Evolutionary conservation across 2,797 vertebrate genomes (phyloP), one percentile per base, ranked within the genome.

Genomic region (Melopsittacus undulatus): DNA sequence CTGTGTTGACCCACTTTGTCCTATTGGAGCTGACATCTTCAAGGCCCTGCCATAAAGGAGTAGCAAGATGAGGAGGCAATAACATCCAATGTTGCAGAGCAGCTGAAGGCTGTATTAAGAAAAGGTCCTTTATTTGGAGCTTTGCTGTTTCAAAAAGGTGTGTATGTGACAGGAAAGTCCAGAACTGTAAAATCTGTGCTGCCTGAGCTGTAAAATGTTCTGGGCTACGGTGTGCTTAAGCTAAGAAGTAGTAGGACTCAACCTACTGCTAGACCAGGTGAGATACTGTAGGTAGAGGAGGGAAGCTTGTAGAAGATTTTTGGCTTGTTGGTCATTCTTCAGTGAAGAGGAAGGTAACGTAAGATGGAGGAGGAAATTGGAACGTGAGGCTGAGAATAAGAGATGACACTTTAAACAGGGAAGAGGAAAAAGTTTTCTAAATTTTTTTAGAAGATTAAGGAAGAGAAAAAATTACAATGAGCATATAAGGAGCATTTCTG

Each of bases 401-500:
- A 54, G 61, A 36, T 75, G 79, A 49, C 32, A 87, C 59, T 92
- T 89, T 92, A 89, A 95, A 94, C 9, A 87, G 72, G 8, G 59
- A 80, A 94, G 79, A 89, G 87, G 87, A 84, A 61, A 68, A 90
- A 46, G 27, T 68, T 59, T 59, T 36, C 57, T 59, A 11, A 59
- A 59, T 26, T 26, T 26, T 59, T 36, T 34, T 59, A 36, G 34
- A 36, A 11, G 57, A 18, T 17, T 36, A 26, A 36, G 34, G n/a
- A 34, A 59, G 34, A 36, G n/a, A 36, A 59, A 59, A 61, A 64
- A 6, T 92, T 82, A 62, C 92, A 89, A 92, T 95, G 64, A 90
- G 74, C 91, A 63, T 95, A 80, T 90, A 91, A 92, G 43, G 79
- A 95, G 90, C 15, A 32, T 56, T 81, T 94, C 34, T 36, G 46